Base-by-base conservation (phyloP, 2,797 vertebrate species). In the Gadopsis bispinosus region DNA sequence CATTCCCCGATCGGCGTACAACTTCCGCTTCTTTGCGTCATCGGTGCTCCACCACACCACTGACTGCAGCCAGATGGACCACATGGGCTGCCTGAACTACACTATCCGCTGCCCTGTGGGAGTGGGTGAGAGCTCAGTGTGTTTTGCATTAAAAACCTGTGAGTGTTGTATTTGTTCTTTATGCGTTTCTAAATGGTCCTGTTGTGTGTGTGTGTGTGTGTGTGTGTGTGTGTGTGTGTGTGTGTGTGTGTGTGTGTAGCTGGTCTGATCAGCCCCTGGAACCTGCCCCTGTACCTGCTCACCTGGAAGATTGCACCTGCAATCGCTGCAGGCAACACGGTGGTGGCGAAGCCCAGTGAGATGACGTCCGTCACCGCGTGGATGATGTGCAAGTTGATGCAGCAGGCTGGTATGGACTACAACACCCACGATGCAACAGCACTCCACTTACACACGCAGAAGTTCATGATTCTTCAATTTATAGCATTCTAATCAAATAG, bases 281-380 rank as follows among this genome's bases (percentile, higher is more conserved):
- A 99, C 85, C 91, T 99, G 39, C 98, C 98, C 0, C 92, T 99
- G 0, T 99, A 98, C 87, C 92, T 99, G 72, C 93, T 99, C 75
- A 99, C 98, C 47, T 99, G 98, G 98, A 99, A 99, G 93, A 96
- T 99, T 4, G 98, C 98, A 1, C 98, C 98, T 0, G 98, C 98
- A 0, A 95, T 99, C 0, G 97, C 96, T 4, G 87, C 93, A 3
- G 98, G 98, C 69, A 99, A 99, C 88, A 98, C 98, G 0, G 97
- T 99, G 61, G 96, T 99, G 81, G 97, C 98, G 66, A 99, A 99
- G 82, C 98, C 98, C 69, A 99, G 98, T 9, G 98, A 99, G 93
- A 96, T 99, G 97, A 99, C 97, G 0, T 99, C 98, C 0, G 97
- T 98, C 83, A 99, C 98, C 0, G 96, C 98, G 1, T 99, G 98